Percentiles rank a stretch among this genome's conserved stretches.
Conservation (phyloP, 2,888 invertebrate species). For the Zelleria hepariella region DNA sequence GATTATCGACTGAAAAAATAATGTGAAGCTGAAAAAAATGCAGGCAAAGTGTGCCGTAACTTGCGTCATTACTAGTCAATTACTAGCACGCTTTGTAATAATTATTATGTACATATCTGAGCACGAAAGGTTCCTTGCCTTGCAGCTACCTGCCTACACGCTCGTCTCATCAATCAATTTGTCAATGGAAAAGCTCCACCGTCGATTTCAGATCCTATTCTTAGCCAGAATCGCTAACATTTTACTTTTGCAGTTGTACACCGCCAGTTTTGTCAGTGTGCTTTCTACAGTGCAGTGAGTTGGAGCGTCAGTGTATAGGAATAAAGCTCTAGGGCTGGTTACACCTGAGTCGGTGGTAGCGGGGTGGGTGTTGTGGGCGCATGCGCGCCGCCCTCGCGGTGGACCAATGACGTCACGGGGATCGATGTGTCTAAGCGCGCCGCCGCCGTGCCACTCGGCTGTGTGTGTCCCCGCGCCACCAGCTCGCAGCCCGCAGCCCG, state of each 20-base stretch:
- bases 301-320: slow-evolving; percentile 22
- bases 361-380: slow-evolving; percentile 22
- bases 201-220: not conserved
- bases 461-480: not conserved
- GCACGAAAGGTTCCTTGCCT: not conserved
- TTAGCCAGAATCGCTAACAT: not conserved
- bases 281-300: too few relatives aligned
- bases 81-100: not conserved
- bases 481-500: slow-evolving; percentile 6
- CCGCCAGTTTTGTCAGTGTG: too few relatives aligned
- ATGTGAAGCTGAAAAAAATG: too few relatives aligned
- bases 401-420: slow-evolving; percentile 56
- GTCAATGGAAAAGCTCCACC: slow-evolving; percentile 43
- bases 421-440: slow-evolving; percentile 36
- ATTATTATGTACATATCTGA: not conserved
- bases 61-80: too few relatives aligned
- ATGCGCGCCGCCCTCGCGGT: slow-evolving; percentile 23
- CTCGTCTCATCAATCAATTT: slow-evolving; percentile 45
- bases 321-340: slow-evolving; percentile 6
- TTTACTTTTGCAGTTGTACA: not conserved
- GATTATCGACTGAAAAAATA: too few relatives aligned
- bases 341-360: slow-evolving; percentile 18
- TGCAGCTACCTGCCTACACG: not conserved
- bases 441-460: not conserved
- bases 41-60: too few relatives aligned